Evolutionary conservation across 53 echinoderm and acorn worm species (phyloP), one percentile per base, ranked within the genome.

Genomic region (Holothuria scabra): DNA sequence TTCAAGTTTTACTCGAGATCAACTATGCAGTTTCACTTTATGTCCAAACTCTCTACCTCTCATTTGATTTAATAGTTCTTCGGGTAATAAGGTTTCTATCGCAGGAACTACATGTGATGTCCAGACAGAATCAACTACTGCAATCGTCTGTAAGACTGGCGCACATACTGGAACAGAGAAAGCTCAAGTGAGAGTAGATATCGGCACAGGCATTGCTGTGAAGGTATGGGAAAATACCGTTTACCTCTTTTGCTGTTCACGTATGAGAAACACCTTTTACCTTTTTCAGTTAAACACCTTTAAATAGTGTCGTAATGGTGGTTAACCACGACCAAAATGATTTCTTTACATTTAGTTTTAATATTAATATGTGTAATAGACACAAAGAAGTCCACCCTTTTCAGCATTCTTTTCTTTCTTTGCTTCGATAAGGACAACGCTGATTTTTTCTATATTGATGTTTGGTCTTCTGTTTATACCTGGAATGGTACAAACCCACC

Each of bases 361-460:
- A 35, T 35, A 35, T 35, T 3, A 35, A 35, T 35, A 35, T 35
- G n/a, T 35, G 6, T 4, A 35, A 35, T 4, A 35, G 35, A 35
- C 6, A 6, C 6, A 35, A 35, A 41, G 0, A 8, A 2, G 41
- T 41, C 41, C 41, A 41, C 6, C 41, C 41, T 41, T 41, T 41
- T 41, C 8, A 41, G 7, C 41, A 41, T 5, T 10, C 41, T 41
- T 10, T 41, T 41, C 41, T 41, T 4, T 0, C 10, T 41, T 41
- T 60, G 28, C 18, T 34, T 46, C 19, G 26, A n/a, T 29, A 70
- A 93, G 93, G 93, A 94, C 30, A 84, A 83, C 49, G 93, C 93
- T 20, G 93, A 96, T 61, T 96, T 87, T 85, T 96, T 81, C 90
- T 97, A 97, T 83, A 83, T 97, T 16, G 97, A 94, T 56, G 92